Evolutionary conservation across 1,140 invertebrate species (phyloP).

Genomic region (Drosophila elegans): DNA sequence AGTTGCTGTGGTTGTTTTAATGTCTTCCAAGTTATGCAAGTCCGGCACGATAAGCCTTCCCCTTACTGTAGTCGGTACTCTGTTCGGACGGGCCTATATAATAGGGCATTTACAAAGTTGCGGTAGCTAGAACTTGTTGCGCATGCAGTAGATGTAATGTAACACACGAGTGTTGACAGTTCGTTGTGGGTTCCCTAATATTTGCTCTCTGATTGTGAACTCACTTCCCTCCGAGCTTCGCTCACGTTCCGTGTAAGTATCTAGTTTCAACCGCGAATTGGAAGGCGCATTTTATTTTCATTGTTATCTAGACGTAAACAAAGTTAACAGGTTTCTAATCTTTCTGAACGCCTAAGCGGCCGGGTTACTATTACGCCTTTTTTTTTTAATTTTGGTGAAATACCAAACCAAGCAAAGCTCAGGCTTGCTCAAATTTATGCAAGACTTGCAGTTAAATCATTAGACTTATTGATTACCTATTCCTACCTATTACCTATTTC

Average conservation of each 20-base stretch:
- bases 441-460: no score
- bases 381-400: no score
- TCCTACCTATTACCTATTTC: no score
- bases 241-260: not conserved
- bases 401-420: no score
- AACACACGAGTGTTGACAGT: constrained; percentile 20
- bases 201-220: constrained; percentile 15
- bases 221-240: not conserved
- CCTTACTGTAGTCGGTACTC: not conserved
- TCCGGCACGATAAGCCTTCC: constrained; percentile 15
- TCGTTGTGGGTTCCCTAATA: constrained; percentile 8
- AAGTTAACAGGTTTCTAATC: constrained; percentile 2
- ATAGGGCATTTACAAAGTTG: constrained; percentile 37
- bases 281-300: constrained; percentile 30
- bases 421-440: no score
- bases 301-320: constrained; percentile 38
- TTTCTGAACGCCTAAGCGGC: not conserved
- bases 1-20: constrained; percentile 17
- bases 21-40: constrained; percentile 49
- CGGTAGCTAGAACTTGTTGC: constrained; percentile 26
- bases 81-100: constrained; percentile 1
- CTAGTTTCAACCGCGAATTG: constrained; percentile 32
- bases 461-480: no score
- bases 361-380: no score
- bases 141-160: constrained; percentile 49